phyloP scores from a whole-genome alignment of 2,113 vertebrate species.

The Cyrtonyx montezumae region DNA sequence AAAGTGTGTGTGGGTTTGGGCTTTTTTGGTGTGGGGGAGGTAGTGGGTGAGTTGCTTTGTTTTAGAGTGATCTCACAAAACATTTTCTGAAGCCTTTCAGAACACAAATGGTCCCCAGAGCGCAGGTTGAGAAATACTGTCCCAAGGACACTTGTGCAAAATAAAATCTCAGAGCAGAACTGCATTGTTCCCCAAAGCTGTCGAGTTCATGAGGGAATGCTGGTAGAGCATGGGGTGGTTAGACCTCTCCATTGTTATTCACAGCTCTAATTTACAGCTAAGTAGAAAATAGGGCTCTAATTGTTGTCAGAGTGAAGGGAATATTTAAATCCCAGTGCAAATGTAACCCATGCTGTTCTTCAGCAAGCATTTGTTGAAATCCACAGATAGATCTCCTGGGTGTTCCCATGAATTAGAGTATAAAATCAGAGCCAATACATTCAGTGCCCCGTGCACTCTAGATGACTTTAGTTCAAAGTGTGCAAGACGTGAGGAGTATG shows the following conservation, averaged over 20 bases:
- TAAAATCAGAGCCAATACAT: neutral
- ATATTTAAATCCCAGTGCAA: neutral
- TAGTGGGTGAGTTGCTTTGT: neutral
- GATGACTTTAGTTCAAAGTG: neutral
- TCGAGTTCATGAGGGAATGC: neutral
- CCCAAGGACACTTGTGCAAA: neutral
- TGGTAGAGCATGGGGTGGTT: neutral
- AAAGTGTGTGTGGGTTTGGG: neutral
- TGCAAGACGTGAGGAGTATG: neutral
- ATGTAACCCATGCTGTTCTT: neutral
- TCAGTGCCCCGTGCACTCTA: neutral
- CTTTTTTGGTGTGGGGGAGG: neutral
- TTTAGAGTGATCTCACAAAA: neutral
- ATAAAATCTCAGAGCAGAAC: neutral
- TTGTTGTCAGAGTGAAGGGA: neutral
- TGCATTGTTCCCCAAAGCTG: neutral
- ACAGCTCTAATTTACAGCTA: neutral
- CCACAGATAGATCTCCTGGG: neutral
- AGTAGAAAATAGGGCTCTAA: neutral
- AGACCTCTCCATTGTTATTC: neutral
- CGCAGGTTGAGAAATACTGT: constrained; percentile 6
- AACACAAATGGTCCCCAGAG: neutral
- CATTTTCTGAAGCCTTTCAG: neutral
- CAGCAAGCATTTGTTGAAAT: neutral
- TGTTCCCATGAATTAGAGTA: neutral